Base-by-base conservation (phyloP, 2,113 vertebrate genomes). In the Odontophorus gujanensis region DNA sequence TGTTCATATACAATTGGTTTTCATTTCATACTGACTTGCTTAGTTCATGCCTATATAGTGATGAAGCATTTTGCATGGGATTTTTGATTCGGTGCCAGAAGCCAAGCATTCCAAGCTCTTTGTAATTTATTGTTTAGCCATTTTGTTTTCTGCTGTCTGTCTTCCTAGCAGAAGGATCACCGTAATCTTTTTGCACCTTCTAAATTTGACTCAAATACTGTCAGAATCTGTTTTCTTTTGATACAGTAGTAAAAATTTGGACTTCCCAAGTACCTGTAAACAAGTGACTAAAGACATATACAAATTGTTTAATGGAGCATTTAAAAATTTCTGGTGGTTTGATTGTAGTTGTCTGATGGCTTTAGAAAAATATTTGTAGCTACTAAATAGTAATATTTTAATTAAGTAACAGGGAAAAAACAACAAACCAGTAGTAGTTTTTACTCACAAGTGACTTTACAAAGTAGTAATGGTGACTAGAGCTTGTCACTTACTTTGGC, bases 11-110 rank as follows among this genome's bases (percentile, higher is more conserved):
- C 65, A 50, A 40, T 53, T 83, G 71, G 20, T 90, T 86, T 73
- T 0, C 0, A 9, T 92, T 94, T 89, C 63, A 92, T 85, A 34
- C 38, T 87, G 48, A 34, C 78, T 87, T 69, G 85, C 68, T 82
- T 93, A 59, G 72, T 74, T 96, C 75, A 2, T 91, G 90, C 68
- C 59, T 90, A 14, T 87, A 24, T 82, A 77, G 42, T 40, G 59
- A 45, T 77, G 82, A 87, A 67, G 59, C 55, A 92, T 92, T 83
- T 74, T 74, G 38, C 55, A 83, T 83, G 89, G 85, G 58, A 90
- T 90, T 94, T 91, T 96, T 96, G 87, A 59, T 81, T 87, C 55
- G 15, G 3, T 85, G 93, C 87, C 96, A 94, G 93, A 89, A 85
- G 82, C 92, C 90, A 89, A 71, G 55, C 74, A 92, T 94, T 95